A percentile compares a stretch with the other conserved stretches of the same genome.
These are phyloP conservation scores for Cephus spinipes DNA, from an alignment of 2,888 invertebrate species.

Conservation along the genomic window DNA sequence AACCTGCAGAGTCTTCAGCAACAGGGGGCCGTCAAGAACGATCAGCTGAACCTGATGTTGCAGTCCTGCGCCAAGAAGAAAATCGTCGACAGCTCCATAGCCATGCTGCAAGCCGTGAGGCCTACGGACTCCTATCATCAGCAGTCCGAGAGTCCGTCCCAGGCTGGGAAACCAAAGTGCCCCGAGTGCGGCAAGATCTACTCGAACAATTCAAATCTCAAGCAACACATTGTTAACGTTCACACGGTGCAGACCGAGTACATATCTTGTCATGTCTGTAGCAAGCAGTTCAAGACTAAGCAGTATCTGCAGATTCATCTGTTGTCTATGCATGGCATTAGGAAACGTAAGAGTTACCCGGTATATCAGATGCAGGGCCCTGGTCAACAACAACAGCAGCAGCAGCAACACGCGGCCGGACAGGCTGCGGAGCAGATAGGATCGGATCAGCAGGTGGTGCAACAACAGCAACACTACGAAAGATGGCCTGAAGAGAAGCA, in stretches of 20 bases:
- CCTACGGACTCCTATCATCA: slow-evolving; percentile 32
- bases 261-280: slow-evolving; percentile 75
- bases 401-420: slow-evolving; percentile 23
- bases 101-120: slow-evolving; percentile 43
- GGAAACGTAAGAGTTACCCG: slow-evolving; percentile 70
- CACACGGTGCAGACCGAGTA: slow-evolving; percentile 73
- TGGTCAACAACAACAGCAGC: slow-evolving; percentile 37
- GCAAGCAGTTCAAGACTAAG: slow-evolving; percentile 77
- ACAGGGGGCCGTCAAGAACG: slow-evolving; percentile 39
- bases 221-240: slow-evolving; percentile 78
- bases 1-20: slow-evolving; percentile 56
- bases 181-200: slow-evolving; percentile 77
- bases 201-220: slow-evolving; percentile 77
- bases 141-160: slow-evolving; percentile 25
- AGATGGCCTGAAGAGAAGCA: slow-evolving; percentile 56
- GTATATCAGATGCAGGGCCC: slow-evolving; percentile 57
- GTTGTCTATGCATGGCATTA: slow-evolving; percentile 76
- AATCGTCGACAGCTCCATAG: slow-evolving; percentile 48
- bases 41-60: slow-evolving; percentile 57
- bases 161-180: slow-evolving; percentile 71
- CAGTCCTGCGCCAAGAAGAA: slow-evolving; percentile 60
- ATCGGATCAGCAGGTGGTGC: slow-evolving; percentile 25
- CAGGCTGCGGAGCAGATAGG: neutral
- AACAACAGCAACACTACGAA: slow-evolving; percentile 39
- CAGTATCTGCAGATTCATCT: slow-evolving; percentile 79